These are phyloP conservation scores for Melanotaenia duboulayi DNA, from an alignment of 2,113 vertebrate genomes.

Conservation along the genomic window DNA sequence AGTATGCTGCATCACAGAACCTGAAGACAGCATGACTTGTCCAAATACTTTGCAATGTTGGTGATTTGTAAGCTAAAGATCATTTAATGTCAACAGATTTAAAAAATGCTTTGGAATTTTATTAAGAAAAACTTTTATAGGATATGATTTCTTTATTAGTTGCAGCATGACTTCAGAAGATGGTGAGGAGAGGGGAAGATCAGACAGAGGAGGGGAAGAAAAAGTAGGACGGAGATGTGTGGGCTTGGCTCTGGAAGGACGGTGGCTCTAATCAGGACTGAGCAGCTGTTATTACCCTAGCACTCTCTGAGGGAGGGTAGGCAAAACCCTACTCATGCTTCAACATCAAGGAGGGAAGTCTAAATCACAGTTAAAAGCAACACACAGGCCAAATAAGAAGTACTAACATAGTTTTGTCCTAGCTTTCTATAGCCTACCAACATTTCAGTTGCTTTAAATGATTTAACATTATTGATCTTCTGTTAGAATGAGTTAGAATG, in stretches of 20 bases:
- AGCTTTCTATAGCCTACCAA: constrained; percentile 1
- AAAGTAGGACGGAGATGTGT: constrained; percentile 79
- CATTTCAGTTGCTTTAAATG: constrained; percentile 4
- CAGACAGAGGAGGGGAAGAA: constrained; percentile 32
- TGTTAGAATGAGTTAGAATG: constrained; percentile 19
- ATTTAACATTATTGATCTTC: constrained; percentile 22
- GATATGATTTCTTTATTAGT: constrained; percentile 41
- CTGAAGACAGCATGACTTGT: too few relatives aligned
- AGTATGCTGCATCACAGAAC: not conserved
- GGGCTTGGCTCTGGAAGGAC: constrained; percentile 66
- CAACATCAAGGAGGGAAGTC: constrained; percentile 57
- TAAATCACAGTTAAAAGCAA: constrained; percentile 41
- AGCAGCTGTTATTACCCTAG: constrained; percentile 77
- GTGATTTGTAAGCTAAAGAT: not conserved
- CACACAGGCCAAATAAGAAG: constrained; percentile 11
- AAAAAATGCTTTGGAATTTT: constrained; percentile 6
- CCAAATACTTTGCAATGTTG: not conserved
- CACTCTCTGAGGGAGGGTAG: constrained; percentile 60
- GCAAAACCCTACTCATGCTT: constrained; percentile 63
- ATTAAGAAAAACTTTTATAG: not conserved
- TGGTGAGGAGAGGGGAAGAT: constrained; percentile 33
- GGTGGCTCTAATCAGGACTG: constrained; percentile 72
- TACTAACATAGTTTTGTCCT: constrained; percentile 11
- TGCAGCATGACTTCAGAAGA: constrained; percentile 45
- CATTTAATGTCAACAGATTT: not conserved